Base-by-base conservation (phyloP, 2,113 vertebrate species). In the Agapornis roseicollis region DNA sequence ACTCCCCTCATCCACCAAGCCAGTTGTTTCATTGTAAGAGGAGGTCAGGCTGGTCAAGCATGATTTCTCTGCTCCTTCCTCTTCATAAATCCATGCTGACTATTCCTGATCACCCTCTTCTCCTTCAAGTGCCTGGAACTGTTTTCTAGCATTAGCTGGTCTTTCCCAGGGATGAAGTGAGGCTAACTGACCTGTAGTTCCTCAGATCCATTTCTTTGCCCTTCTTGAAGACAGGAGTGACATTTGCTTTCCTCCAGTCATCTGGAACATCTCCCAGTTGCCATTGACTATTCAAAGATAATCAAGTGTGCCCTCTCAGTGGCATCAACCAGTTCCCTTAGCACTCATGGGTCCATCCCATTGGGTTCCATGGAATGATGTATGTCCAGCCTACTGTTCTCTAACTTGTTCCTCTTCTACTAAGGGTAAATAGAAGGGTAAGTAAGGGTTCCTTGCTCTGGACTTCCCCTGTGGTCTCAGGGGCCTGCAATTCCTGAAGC, bases 271-370 rank as follows among this genome's bases (percentile, higher is more conserved):
- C 39, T 66, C 19, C 23, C 9, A 22, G 0, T n/a, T 70, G 35
- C n/a, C 11, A 7, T 18, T 22, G 41, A 13, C 44, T 66, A 10
- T 33, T 80, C 20, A 66, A 33, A 90, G 18, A 35, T 41, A 16
- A 64, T 46, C 6, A 13, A 8, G 10, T 35, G n/a, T 82, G 42
- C 31, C 55, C 27, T 79, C 1, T 0, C 46, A 76, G 4, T 9
- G 41, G 17, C 31, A 41, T 42, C 50, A 71, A 29, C 17, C 56
- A 49, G 17, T 24, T 85, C n/a, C 17, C n/a, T 52, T 24, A 50
- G 82, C 60, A 7, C 27, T 78, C 0, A 0, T 60, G 81, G 8
- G 11, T 65, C 60, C 25, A 49, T 74, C 18, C 42, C 6, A 4
- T 19, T n/a, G 25, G 10, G 14, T 52, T 29, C 50, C 6, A 7